Percentiles rank a stretch among this genome's conserved stretches.
Conservation (phyloP, 1,140 invertebrate species). For the Mya arenaria region DNA sequence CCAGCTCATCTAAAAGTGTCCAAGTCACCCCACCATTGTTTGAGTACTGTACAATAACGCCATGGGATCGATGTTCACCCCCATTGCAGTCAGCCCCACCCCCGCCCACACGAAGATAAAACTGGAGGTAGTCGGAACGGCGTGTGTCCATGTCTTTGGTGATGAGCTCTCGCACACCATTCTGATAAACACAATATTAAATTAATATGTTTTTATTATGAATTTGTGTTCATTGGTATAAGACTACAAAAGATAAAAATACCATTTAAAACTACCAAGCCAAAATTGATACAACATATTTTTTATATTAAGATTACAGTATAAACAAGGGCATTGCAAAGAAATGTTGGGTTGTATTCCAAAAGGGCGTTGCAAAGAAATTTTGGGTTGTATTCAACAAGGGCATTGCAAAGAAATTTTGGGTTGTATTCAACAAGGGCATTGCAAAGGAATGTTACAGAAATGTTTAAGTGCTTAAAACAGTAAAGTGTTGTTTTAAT, state of each 20-base stretch:
- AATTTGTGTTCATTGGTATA: no score
- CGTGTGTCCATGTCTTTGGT: conserved; percentile 74
- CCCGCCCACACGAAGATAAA: conserved; percentile 77
- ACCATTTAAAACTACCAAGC: background rate
- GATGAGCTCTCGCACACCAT: conserved; percentile 71
- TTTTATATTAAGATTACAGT: background rate
- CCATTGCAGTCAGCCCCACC: conserved; percentile 69
- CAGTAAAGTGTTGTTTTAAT: no score
- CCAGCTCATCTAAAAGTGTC: conserved; percentile 77
- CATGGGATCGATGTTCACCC: conserved; percentile 67
- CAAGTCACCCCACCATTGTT: conserved; percentile 80
- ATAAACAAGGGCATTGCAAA: no score
- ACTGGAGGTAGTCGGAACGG: conserved; percentile 74
- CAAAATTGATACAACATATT: background rate
- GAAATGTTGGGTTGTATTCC: no score
- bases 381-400: no score
- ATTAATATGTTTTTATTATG: background rate
- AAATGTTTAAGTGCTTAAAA: no score
- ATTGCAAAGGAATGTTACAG: no score
- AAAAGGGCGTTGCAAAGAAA: no score
- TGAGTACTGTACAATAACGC: conserved; percentile 78
- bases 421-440: no score
- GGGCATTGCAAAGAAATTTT: no score
- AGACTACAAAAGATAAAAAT: background rate
- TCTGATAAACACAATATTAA: conserved; percentile 60